phyloP scores from a whole-genome alignment of 2,797 vertebrate species.

The Distichodus sexfasciatus region DNA sequence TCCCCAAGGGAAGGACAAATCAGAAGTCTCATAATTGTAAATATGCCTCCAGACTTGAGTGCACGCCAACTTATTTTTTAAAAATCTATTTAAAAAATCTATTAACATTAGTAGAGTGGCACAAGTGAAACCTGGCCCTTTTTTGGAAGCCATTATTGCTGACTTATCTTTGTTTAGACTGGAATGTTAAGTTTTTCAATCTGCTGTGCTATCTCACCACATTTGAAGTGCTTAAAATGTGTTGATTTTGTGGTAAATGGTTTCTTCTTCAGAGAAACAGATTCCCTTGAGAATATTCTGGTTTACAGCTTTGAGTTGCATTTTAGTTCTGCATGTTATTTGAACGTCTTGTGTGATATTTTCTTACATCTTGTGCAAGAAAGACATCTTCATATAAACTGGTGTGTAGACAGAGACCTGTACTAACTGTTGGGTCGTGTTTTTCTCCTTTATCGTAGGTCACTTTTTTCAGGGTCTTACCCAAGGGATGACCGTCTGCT shows the following conservation, averaged over 20 bases:
- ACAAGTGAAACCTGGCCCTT: neutral
- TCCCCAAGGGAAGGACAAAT: neutral
- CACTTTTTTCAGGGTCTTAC: conserved; percentile 5
- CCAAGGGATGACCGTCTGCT: conserved; percentile 43
- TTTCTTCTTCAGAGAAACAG: neutral
- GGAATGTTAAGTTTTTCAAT: neutral
- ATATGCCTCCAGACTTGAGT: neutral
- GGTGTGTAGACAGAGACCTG: neutral
- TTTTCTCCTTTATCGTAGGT: neutral
- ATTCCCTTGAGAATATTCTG: neutral
- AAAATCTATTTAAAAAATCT: no score
- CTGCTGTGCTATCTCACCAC: neutral
- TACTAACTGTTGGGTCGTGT: neutral
- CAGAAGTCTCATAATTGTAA: neutral
- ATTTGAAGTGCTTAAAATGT: neutral
- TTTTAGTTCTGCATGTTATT: no score
- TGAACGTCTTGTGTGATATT: no score
- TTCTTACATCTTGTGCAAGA: no score
- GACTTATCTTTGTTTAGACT: neutral
- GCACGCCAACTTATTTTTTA: no score
- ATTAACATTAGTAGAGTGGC: no score
- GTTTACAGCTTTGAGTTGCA: no score
- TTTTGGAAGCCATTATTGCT: neutral
- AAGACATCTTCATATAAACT: neutral
- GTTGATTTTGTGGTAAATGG: neutral